Evolutionary conservation across 2,888 invertebrate species (phyloP).

Genomic region (Drosophila mayaguana): DNA sequence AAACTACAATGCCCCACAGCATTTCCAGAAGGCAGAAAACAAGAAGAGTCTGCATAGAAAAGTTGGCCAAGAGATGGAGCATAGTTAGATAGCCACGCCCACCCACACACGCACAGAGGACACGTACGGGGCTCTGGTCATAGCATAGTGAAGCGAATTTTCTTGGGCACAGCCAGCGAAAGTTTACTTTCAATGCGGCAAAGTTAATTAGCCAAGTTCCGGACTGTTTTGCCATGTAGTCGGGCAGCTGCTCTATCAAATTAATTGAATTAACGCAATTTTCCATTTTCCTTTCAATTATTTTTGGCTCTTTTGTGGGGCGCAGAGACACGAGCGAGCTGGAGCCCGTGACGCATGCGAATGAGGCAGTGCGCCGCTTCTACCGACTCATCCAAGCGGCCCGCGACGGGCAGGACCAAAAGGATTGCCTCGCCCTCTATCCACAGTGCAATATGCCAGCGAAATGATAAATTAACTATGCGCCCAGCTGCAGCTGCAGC

Average conservation of each 20-base stretch:
- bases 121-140: neutral
- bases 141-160: conserved; percentile 29
- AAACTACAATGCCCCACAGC: conserved; percentile 26
- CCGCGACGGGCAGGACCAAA: conserved; percentile 92
- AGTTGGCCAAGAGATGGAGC: neutral
- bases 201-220: conserved; percentile 69
- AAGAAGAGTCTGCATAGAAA: conserved; percentile 1
- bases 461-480: conserved; percentile 41
- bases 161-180: conserved; percentile 19
- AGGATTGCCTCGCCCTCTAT: conserved; percentile 90
- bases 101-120: conserved; percentile 22
- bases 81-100: conserved; percentile 10
- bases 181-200: conserved; percentile 49
- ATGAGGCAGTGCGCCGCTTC: conserved; percentile 90
- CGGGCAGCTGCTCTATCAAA: conserved; percentile 26
- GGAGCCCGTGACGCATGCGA: conserved; percentile 88
- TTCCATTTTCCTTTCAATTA: conserved; percentile 15
- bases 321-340: conserved; percentile 91
- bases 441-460: conserved; percentile 88
- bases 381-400: conserved; percentile 93
- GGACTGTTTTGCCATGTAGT: conserved; percentile 18
- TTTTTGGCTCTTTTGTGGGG: conserved; percentile 18
- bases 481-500: conserved; percentile 14
- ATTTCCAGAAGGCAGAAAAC: conserved; percentile 2
- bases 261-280: conserved; percentile 42